Evolutionary conservation across 1,140 invertebrate genomes (phyloP).

Genomic region (Dinoponera quadriceps): DNA sequence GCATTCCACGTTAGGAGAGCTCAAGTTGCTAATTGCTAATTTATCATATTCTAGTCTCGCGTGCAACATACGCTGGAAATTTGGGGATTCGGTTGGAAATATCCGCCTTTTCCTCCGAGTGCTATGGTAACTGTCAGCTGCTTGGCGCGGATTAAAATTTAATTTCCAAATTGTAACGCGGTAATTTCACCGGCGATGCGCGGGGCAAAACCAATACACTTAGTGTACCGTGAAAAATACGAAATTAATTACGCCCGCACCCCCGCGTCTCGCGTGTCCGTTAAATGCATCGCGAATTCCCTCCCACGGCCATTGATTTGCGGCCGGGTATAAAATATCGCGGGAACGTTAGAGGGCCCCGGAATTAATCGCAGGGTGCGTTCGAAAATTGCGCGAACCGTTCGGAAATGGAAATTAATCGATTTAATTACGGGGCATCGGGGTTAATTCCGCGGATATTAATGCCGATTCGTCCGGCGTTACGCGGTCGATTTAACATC

Average conservation of each 20-base stretch:
- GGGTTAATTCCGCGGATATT: constrained; percentile 57
- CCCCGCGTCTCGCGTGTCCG: constrained; percentile 18
- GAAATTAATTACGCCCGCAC: constrained; percentile 41
- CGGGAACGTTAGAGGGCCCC: constrained; percentile 34
- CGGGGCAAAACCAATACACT: constrained; percentile 12
- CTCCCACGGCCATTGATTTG: constrained; percentile 46
- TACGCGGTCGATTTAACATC: constrained; percentile 54
- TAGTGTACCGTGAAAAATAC: constrained; percentile 32
- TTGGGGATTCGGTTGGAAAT: background rate
- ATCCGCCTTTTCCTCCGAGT: background rate
- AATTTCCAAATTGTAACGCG: constrained; percentile 20
- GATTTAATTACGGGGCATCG: constrained; percentile 56
- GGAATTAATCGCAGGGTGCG: constrained; percentile 40
- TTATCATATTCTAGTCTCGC: background rate
- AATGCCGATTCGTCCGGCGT: constrained; percentile 56
- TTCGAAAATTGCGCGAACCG: constrained; percentile 51
- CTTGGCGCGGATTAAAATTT: constrained; percentile 12
- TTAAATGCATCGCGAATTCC: constrained; percentile 45
- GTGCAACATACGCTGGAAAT: background rate
- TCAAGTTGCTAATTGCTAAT: background rate
- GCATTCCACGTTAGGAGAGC: background rate
- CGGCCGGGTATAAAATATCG: constrained; percentile 51
- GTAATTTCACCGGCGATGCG: background rate
- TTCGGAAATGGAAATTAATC: constrained; percentile 59
- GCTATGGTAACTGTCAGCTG: constrained; percentile 1